Percentiles rank a stretch among this genome's conserved stretches.
phyloP scores from a whole-genome alignment of 1,140 invertebrate species.

The Globodera rostochiensis region DNA sequence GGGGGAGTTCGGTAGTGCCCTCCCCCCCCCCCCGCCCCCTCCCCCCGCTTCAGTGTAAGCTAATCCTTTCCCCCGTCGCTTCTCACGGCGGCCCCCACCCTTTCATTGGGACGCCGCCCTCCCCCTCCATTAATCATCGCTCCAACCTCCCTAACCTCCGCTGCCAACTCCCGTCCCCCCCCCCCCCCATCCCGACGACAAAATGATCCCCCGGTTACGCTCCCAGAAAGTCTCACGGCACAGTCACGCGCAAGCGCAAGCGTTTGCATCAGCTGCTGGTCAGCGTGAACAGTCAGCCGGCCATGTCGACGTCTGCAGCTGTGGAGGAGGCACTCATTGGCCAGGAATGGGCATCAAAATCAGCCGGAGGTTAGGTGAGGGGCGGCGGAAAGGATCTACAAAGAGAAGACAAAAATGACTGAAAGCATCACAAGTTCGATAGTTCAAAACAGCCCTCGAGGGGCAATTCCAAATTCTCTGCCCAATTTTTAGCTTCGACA shows the following conservation, averaged over 20 bases:
- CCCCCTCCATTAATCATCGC: background rate
- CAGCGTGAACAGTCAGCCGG: background rate
- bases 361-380: background rate
- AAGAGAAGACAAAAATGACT: background rate
- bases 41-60: background rate
- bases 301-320: conserved; percentile 12
- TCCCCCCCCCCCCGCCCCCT: too few relatives aligned
- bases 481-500: too few relatives aligned
- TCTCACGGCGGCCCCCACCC: background rate
- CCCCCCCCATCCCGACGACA: background rate
- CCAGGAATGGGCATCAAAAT: background rate
- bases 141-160: background rate
- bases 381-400: background rate
- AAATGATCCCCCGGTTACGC: conserved; percentile 37
- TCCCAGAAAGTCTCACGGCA: conserved; percentile 19
- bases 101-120: background rate
- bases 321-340: background rate
- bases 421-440: too few relatives aligned
- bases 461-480: too few relatives aligned
- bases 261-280: conserved; percentile 1
- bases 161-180: background rate
- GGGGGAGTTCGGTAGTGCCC: background rate
- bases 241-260: background rate
- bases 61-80: background rate
- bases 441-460: too few relatives aligned